These are phyloP conservation scores for Bombylius major DNA, from an alignment of 2,888 invertebrate species.

Conservation along the genomic window DNA sequence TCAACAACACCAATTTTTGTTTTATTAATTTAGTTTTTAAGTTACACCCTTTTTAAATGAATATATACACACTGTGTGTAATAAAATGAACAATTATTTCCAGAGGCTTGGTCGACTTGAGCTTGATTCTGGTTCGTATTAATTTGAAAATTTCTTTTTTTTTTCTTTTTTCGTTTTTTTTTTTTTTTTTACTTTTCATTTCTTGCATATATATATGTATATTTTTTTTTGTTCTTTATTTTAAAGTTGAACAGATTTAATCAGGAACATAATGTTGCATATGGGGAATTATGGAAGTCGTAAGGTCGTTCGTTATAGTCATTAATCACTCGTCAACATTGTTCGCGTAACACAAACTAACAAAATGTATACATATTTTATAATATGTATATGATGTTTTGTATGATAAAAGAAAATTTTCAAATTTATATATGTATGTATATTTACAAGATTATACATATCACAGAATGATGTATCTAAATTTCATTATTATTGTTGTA, in stretches of 20 bases:
- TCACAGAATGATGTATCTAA: too few relatives aligned
- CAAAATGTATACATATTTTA: not conserved
- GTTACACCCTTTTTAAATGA: too few relatives aligned
- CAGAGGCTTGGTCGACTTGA: not conserved
- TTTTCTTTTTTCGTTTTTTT: too few relatives aligned
- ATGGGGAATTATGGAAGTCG: not conserved
- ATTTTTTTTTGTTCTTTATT: not conserved
- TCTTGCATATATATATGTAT: too few relatives aligned
- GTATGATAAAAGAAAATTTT: too few relatives aligned
- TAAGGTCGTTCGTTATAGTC: conserved; percentile 5
- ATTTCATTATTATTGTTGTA: too few relatives aligned
- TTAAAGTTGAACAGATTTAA: conserved; percentile 3
- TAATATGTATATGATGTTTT: too few relatives aligned
- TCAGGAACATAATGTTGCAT: conserved; percentile 4
- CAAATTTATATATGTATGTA: too few relatives aligned
- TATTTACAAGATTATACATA: not conserved
- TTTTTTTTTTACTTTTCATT: too few relatives aligned
- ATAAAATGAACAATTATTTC: not conserved
- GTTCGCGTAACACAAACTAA: not conserved
- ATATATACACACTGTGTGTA: too few relatives aligned
- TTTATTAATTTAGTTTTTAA: too few relatives aligned
- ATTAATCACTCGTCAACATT: conserved; percentile 7
- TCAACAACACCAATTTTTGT: too few relatives aligned
- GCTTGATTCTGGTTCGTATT: not conserved
- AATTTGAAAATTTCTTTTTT: not conserved